Base-by-base conservation (phyloP, 1,140 invertebrate species). In the Rhopalosiphum padi region DNA sequence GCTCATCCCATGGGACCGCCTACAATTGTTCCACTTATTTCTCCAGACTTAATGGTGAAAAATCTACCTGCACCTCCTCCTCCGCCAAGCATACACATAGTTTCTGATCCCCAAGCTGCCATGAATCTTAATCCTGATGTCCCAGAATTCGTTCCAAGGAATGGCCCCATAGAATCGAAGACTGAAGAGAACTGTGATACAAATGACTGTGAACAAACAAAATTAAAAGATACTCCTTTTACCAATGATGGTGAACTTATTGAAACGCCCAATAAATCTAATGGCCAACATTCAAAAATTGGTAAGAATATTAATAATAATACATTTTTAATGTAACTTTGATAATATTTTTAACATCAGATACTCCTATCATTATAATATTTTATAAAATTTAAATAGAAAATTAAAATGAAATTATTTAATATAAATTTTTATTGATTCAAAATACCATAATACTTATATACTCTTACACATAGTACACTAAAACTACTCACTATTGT, bases 51-150 rank as follows among this genome's bases (percentile, higher is more conserved):
- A 53, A 88, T 88, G 43, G 55, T 94, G 9, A 94, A 87, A n/a
- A 82, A 92, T 92, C 94, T 91, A 94, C 94, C 94, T 94, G 95
- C 96, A 21, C 96, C 96, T 83, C 97, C 97, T 23, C 97, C 97
- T 43, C 94, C 97, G 94, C 97, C 97, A 55, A 96, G 96, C 95
- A 91, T 91, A 41, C 90, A 87, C 35, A n/a, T 91, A 41, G 43
- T 91, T 53, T 68, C 90, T 25, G 89, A 90, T 87, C 90, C 43
- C 15, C 94, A 83, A 35, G 48, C 35, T 88, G 94, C 94, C 48
- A 97, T 97, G 37, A 96, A 96, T 94, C 96, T 98, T 83, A 98
- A 98, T 96, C 97, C 97, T 11, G 97, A 98, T 95, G 98, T 98
- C 37, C 97, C 98, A 30, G 97, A 98, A 95, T 98, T 98, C 95